Percentiles rank a stretch among this genome's conserved stretches.
Evolutionary conservation across 2,797 vertebrate species (phyloP).

Genomic region (Pristis pectinata): DNA sequence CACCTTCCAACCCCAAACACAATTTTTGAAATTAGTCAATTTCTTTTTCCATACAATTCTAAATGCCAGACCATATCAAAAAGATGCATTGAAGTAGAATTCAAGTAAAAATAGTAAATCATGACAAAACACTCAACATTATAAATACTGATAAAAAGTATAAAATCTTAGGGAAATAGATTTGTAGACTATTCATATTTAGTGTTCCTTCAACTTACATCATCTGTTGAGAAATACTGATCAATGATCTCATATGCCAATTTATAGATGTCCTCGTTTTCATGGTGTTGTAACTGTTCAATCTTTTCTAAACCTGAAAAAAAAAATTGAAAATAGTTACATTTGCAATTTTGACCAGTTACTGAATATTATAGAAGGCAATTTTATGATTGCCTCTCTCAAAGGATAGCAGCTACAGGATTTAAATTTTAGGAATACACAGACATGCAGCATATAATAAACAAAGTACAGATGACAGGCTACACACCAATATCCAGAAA

Average conservation of each 20-base stretch:
- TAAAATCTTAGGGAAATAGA: neutral
- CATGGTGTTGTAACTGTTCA: constrained; percentile 95
- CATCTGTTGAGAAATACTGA: constrained; percentile 99
- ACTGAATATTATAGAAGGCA: neutral
- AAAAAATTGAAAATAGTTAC: neutral
- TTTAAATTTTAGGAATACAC: neutral
- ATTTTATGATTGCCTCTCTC: neutral
- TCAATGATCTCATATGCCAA: constrained; percentile 99
- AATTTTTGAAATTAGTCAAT: neutral
- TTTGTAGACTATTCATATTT: neutral
- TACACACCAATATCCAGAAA: neutral
- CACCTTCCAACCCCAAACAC: too few relatives aligned
- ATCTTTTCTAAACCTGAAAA: constrained; percentile 90
- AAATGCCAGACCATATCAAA: neutral
- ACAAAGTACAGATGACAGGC: neutral
- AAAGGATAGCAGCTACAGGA: neutral
- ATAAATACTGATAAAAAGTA: neutral
- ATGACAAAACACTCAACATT: neutral
- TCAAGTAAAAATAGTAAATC: neutral
- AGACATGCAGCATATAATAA: neutral
- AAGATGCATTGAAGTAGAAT: neutral
- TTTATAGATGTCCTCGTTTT: constrained; percentile 99
- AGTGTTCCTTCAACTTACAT: constrained; percentile 59
- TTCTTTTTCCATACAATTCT: neutral
- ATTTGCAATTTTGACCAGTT: neutral